Percentiles rank a stretch among this genome's conserved stretches.
Conservation (phyloP, 2,113 vertebrate genomes). For the Empidonax alnorum region DNA sequence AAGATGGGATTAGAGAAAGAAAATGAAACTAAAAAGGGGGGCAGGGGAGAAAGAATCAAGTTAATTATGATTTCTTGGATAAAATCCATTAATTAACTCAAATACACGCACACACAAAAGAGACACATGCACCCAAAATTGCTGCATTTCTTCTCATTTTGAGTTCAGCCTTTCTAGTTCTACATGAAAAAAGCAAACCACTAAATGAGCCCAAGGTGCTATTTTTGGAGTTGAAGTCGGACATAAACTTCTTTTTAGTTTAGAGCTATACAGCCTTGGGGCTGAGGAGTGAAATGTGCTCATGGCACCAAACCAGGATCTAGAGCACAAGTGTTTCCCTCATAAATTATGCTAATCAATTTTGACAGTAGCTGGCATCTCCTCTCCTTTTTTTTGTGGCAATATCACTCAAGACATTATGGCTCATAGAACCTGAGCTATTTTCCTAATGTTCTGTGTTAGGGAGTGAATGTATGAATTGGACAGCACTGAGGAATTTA, state of each 20-base stretch:
- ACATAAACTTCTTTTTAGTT: neutral
- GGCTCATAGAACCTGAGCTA: neutral
- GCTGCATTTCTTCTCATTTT: neutral
- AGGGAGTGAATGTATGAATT: neutral
- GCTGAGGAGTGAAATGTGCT: neutral
- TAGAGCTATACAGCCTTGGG: neutral
- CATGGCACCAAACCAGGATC: neutral
- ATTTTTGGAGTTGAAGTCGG: constrained; percentile 1
- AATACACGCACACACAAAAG: neutral
- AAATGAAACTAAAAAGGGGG: neutral
- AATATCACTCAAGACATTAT: neutral
- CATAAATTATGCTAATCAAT: constrained; percentile 3
- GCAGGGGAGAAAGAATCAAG: neutral
- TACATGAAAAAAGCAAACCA: neutral
- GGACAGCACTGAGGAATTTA: neutral
- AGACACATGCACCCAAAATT: neutral
- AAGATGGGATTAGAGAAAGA: neutral
- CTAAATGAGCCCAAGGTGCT: neutral
- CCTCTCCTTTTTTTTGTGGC: neutral
- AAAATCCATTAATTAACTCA: neutral
- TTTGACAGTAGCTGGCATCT: constrained; percentile 12
- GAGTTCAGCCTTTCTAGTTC: neutral
- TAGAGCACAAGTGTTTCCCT: constrained; percentile 3
- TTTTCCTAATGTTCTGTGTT: neutral
- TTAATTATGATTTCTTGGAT: neutral